Conservation (phyloP, 1,140 invertebrate species). For the Lepidotrigona ventralis region DNA sequence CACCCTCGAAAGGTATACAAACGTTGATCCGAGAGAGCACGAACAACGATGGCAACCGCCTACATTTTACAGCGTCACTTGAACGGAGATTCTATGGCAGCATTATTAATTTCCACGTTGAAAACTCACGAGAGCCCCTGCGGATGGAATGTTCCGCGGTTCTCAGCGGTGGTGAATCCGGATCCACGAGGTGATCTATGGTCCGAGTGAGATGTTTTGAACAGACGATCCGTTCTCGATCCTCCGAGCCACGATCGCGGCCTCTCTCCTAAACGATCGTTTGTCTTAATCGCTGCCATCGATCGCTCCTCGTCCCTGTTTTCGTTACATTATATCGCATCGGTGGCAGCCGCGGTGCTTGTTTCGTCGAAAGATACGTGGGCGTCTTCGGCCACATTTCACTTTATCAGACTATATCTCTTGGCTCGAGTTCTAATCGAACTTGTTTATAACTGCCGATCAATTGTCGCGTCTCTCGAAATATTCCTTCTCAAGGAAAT, state of each 20-base stretch:
- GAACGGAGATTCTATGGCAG: conserved; percentile 52
- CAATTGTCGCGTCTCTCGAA: conserved; percentile 1
- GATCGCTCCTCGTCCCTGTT: conserved; percentile 65
- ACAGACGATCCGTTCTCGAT: conserved; percentile 76
- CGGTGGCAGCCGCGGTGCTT: conserved; percentile 64
- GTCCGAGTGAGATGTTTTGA: conserved; percentile 78
- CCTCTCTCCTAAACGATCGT: conserved; percentile 74
- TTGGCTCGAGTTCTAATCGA: conserved; percentile 20
- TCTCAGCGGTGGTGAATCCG: conserved; percentile 62
- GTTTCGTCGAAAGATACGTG: conserved; percentile 48
- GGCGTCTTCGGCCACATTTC: conserved; percentile 13
- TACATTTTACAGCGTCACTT: conserved; percentile 61
- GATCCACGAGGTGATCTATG: conserved; percentile 74
- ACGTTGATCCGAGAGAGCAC: neutral
- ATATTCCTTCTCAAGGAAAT: neutral
- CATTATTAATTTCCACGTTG: conserved; percentile 69
- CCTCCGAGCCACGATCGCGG: conserved; percentile 56
- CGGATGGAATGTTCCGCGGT: conserved; percentile 58
- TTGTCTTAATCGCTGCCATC: conserved; percentile 75
- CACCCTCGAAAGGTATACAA: neutral
- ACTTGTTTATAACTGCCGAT: neutral
- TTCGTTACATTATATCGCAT: conserved; percentile 48
- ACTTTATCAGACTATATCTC: conserved; percentile 8
- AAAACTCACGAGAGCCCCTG: conserved; percentile 59
- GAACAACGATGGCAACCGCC: conserved; percentile 53